A percentile compares a stretch with the other conserved stretches of the same genome.
phyloP scores from a whole-genome alignment of 2,888 invertebrate genomes.

The Philereme transversata region DNA sequence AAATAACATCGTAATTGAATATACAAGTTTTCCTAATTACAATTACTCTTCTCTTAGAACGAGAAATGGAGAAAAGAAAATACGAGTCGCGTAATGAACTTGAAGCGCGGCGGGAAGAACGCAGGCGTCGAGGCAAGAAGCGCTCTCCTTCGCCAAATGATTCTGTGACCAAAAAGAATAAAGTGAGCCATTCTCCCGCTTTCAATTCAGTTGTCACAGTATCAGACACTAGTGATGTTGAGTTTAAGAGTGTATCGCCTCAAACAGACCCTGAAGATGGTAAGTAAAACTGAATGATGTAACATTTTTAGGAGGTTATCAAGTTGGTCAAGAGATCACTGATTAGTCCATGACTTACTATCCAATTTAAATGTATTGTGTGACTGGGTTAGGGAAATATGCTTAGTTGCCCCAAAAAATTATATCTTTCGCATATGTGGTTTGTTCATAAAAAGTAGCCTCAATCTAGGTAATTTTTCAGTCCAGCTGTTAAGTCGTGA shows the following conservation, averaged over 20 bases:
- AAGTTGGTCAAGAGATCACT: too few species aligned
- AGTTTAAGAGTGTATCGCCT: slow-evolving; percentile 72
- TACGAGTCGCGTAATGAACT: slow-evolving; percentile 89
- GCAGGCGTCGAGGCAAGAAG: slow-evolving; percentile 80
- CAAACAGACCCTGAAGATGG: slow-evolving; percentile 77
- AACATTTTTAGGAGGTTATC: not conserved
- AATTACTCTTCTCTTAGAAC: slow-evolving; percentile 65
- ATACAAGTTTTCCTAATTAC: too few species aligned
- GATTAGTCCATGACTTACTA: too few species aligned
- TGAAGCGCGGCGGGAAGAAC: slow-evolving; percentile 87
- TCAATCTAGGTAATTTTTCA: too few species aligned
- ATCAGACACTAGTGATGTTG: slow-evolving; percentile 78
- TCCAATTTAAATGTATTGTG: too few species aligned
- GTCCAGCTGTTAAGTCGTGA: too few species aligned
- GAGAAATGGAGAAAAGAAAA: slow-evolving; percentile 91
- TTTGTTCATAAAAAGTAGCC: too few species aligned
- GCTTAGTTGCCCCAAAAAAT: too few species aligned
- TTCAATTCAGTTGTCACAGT: slow-evolving; percentile 77
- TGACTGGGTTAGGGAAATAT: too few species aligned
- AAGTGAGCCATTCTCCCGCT: slow-evolving; percentile 63
- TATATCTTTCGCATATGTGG: too few species aligned
- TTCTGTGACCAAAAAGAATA: slow-evolving; percentile 65
- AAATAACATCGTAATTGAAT: too few species aligned
- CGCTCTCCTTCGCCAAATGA: slow-evolving; percentile 66
- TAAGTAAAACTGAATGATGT: slow-evolving; percentile 35